Evolutionary conservation across 2,797 vertebrate genomes (phyloP), one percentile per base, ranked within the genome.

Genomic region (Manis pentadactyla): DNA sequence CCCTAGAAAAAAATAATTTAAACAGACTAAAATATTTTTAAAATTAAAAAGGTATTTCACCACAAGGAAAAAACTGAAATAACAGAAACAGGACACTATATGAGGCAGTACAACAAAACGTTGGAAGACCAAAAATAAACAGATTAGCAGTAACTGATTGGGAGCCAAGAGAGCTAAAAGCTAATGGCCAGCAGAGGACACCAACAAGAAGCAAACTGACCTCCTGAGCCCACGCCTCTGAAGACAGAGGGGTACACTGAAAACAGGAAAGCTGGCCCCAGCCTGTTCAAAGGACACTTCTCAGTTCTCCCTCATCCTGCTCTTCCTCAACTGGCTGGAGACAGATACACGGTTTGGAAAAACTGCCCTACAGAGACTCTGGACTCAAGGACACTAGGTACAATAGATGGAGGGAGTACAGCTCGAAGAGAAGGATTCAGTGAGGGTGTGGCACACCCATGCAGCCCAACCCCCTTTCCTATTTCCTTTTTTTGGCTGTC

Each of bases 1-100:
- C 15, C 49, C 13, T 94, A 37, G 51, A 81, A 95, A 81, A 81
- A 95, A 77, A 93, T 46, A 37, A 87, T 23, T 75, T 59, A 87
- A 74, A 57, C n/a, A 69, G 37, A 79, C 85, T 39, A 75, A 64
- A 78, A 93, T 51, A 66, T 49, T 66, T 92, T 66, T 59, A 51
- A 42, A 77, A 86, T 71, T 53, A 82, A 84, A 84, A 82, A 79
- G 39, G 25, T 87, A 88, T 69, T 42, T 92, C 85, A 81, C 39
- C 49, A 59, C 55, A 73, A 63, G 49, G 61, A 5, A 73, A 77
- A n/a, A 78, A 71, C 39, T 59, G 8, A 88, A 71, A 69, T 4
- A 19, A 59, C 55, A 90, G 13, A 64, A 89, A 88, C 55, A 42
- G 10, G 6, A 34, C 74, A 86, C 61, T 94, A 19, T 34, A 11